Evolutionary conservation across 1,140 invertebrate species (phyloP).

Genomic region (Bombus difficillimus): DNA sequence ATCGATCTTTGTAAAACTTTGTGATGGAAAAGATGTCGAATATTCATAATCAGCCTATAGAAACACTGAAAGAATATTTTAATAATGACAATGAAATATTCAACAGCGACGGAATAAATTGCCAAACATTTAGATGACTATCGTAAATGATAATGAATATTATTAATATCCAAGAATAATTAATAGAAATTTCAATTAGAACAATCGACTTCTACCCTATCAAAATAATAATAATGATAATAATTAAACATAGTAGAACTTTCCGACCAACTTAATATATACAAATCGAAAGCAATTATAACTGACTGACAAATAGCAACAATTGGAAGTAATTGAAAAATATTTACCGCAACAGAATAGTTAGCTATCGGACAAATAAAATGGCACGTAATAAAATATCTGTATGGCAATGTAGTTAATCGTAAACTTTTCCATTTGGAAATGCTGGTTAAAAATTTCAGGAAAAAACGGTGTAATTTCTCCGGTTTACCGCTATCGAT

Average conservation of each 20-base stretch:
- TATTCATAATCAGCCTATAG: background rate
- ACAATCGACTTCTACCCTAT: background rate
- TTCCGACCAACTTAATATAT: background rate
- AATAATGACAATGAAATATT: background rate
- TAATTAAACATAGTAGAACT: background rate
- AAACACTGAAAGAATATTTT: background rate
- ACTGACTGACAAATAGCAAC: background rate
- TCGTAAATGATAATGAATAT: background rate
- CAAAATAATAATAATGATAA: too few relatives aligned
- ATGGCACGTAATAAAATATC: background rate
- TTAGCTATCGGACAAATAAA: background rate
- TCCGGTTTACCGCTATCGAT: background rate
- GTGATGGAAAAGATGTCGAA: background rate
- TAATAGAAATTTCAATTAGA: background rate
- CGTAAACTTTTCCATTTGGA: background rate
- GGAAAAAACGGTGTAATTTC: background rate
- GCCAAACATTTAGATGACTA: too few relatives aligned
- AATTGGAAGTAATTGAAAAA: background rate
- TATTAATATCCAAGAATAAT: background rate
- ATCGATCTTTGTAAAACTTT: background rate
- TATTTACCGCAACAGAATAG: background rate
- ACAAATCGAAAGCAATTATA: background rate
- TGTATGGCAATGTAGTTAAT: background rate
- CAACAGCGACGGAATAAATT: background rate
- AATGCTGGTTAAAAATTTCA: background rate